Conservation (phyloP, 2,113 vertebrate species). For the Urocynchramus pylzowi region DNA sequence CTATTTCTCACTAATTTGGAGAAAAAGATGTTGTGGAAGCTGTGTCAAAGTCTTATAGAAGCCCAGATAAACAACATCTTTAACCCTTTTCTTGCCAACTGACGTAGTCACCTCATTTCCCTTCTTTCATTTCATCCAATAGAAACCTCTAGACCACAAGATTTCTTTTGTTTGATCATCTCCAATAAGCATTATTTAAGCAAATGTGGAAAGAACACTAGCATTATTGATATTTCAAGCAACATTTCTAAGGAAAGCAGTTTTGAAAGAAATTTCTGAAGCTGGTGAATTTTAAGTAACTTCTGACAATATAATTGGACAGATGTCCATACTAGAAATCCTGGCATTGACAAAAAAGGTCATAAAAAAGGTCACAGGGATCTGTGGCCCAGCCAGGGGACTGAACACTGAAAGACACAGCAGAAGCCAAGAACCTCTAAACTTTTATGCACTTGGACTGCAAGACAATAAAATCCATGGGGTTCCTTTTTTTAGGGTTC, state of each 20-base stretch:
- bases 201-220: background rate
- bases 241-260: background rate
- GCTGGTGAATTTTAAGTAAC: background rate
- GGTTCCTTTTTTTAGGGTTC: background rate
- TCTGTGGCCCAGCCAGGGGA: background rate
- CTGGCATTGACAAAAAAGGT: accelerated
- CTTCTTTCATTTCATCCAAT: background rate
- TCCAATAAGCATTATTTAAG: background rate
- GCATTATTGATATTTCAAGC: background rate
- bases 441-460: background rate
- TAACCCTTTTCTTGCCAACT: background rate
- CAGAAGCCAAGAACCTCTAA: background rate
- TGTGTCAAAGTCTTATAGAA: background rate
- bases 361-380: background rate
- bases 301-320: background rate
- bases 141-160: background rate
- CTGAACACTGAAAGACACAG: too few relatives aligned
- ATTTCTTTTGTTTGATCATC: background rate
- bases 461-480: accelerated
- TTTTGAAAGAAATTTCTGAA: background rate
- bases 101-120: background rate
- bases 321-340: background rate
- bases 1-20: background rate
- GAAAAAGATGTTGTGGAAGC: background rate
- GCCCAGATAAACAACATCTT: background rate